Evolutionary conservation across 2,797 vertebrate genomes (phyloP).

Genomic region (Scarus forsteni): DNA sequence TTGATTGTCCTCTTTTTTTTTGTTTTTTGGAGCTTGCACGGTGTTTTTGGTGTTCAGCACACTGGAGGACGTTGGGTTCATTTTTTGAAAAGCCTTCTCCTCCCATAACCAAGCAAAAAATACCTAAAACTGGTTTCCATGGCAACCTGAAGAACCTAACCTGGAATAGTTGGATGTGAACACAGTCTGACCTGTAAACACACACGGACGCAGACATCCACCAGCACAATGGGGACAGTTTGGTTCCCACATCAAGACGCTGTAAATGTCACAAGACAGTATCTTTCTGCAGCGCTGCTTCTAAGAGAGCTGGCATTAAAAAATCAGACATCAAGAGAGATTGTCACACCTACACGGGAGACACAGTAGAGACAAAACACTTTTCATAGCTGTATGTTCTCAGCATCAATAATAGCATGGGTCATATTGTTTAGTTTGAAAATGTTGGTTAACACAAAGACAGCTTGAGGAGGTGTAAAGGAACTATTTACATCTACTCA

Average conservation of each 20-base stretch:
- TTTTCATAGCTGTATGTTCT: neutral
- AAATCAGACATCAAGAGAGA: constrained; percentile 19
- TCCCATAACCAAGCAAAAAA: constrained; percentile 65
- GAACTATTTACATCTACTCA: too few relatives aligned
- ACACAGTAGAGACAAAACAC: neutral
- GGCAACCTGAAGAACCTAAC: constrained; percentile 70
- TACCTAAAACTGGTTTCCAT: constrained; percentile 75
- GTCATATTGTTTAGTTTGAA: too few relatives aligned
- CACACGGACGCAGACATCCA: constrained; percentile 41
- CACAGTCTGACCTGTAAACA: constrained; percentile 63
- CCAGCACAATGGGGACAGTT: constrained; percentile 26
- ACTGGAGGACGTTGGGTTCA: constrained; percentile 38
- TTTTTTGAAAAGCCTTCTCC: constrained; percentile 56
- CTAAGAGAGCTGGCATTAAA: constrained; percentile 7
- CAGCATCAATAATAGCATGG: too few relatives aligned
- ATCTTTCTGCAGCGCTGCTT: constrained; percentile 28
- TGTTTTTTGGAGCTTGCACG: constrained; percentile 1
- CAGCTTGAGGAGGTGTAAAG: too few relatives aligned
- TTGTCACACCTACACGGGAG: neutral
- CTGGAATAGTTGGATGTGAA: constrained; percentile 64
- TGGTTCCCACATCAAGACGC: constrained; percentile 43
- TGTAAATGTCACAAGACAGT: constrained; percentile 55
- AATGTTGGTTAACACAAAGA: too few relatives aligned
- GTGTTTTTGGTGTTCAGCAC: constrained; percentile 8
- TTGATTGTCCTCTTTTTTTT: neutral